A percentile compares a stretch with the other conserved stretches of the same genome.
Conservation (phyloP, 2,888 invertebrate species). For the Plutella xylostella region DNA sequence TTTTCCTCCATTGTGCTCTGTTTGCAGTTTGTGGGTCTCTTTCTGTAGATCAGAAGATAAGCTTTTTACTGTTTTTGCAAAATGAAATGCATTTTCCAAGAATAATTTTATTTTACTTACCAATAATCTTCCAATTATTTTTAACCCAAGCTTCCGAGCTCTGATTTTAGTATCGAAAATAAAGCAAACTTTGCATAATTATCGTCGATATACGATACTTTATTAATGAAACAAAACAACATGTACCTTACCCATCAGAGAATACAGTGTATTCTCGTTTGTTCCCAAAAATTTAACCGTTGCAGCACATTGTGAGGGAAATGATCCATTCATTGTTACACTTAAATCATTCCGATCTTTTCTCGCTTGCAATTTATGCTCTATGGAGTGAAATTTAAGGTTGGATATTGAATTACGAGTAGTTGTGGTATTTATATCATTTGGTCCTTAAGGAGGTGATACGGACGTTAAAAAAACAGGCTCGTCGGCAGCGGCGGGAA, state of each 20-base stretch:
- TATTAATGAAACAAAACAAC: conserved; percentile 19
- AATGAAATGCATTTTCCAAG: too few species aligned
- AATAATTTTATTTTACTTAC: conserved; percentile 1
- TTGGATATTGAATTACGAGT: background rate
- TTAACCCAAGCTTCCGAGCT: conserved; percentile 21
- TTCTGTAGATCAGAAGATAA: background rate
- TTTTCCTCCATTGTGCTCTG: too few species aligned
- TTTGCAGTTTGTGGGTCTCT: too few species aligned
- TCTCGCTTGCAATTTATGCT: conserved; percentile 24
- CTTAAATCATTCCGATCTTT: conserved; percentile 33
- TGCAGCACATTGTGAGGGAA: conserved; percentile 62
- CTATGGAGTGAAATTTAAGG: conserved; percentile 12
- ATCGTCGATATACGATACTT: conserved; percentile 29
- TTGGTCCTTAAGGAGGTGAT: conserved; percentile 28
- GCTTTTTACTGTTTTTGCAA: background rate
- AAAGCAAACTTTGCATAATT: conserved; percentile 43
- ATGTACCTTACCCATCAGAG: conserved; percentile 19
- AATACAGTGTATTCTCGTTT: conserved; percentile 33
- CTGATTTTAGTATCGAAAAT: conserved; percentile 42
- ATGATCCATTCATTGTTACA: conserved; percentile 64
- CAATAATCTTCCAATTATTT: background rate
- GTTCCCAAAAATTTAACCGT: conserved; percentile 45
- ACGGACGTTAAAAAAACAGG: conserved; percentile 69
- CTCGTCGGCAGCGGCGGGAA: conserved; percentile 58
- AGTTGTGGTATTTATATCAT: conserved; percentile 28